Percentiles rank a stretch among this genome's conserved stretches.
Conservation (phyloP, 1,140 invertebrate genomes). For the Steinernema feltiae region DNA sequence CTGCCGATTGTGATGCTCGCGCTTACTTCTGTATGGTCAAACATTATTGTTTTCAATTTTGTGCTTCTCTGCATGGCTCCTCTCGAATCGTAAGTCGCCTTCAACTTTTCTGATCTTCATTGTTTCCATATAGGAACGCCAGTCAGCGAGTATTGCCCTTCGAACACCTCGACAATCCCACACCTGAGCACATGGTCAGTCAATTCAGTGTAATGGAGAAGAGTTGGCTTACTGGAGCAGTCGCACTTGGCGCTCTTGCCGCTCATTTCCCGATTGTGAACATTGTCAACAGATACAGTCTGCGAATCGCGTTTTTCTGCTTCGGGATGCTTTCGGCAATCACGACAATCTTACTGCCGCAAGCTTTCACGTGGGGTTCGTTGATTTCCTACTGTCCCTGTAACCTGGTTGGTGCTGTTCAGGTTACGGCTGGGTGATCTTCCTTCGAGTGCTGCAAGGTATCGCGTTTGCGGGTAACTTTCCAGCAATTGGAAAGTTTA, state of each 20-base stretch:
- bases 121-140: too few relatives aligned
- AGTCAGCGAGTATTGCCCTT: not conserved
- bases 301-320: slow-evolving; percentile 17
- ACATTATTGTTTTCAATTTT: slow-evolving; percentile 24
- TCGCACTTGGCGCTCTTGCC: slow-evolving; percentile 18
- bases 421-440: slow-evolving; percentile 17
- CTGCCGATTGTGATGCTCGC: slow-evolving; percentile 22
- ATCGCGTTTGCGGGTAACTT: slow-evolving; percentile 26
- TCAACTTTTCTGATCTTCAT: not conserved
- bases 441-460: slow-evolving; percentile 24
- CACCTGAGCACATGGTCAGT: not conserved
- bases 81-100: not conserved
- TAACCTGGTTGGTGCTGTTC: not conserved
- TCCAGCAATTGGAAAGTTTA: slow-evolving; percentile 20
- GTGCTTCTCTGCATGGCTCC: slow-evolving; percentile 17
- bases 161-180: not conserved
- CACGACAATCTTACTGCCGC: slow-evolving; percentile 21
- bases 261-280: slow-evolving; percentile 26
- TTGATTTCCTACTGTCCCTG: not conserved
- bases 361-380: slow-evolving; percentile 16
- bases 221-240: not conserved
- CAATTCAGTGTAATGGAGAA: not conserved
- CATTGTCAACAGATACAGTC: slow-evolving; percentile 26
- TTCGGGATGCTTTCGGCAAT: slow-evolving; percentile 19
- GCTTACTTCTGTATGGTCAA: slow-evolving; percentile 25